Conservation (phyloP, 2,888 invertebrate genomes). For the Onthophagus sagittarius region DNA sequence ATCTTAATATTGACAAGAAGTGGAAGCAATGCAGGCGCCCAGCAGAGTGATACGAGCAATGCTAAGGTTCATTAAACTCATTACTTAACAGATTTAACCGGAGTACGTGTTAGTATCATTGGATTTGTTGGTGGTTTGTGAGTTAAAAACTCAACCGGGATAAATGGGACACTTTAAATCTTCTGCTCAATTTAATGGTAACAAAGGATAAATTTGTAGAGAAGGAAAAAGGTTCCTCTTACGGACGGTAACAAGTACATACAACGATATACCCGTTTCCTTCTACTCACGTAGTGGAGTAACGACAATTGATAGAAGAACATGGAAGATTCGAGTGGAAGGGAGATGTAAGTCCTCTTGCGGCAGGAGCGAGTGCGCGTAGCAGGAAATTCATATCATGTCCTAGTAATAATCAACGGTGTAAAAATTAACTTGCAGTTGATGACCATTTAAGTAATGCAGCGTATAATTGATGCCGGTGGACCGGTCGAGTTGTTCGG, state of each 20-base stretch:
- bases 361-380: not conserved
- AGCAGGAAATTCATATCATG: slow-evolving; percentile 2
- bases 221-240: not conserved
- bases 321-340: not conserved
- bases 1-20: not conserved
- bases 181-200: not conserved
- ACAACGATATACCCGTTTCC: not conserved
- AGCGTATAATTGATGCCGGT: slow-evolving; percentile 39
- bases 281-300: not conserved
- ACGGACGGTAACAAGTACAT: not conserved
- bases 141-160: not conserved
- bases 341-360: not conserved
- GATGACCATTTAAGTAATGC: slow-evolving; percentile 43
- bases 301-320: not conserved
- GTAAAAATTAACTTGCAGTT: slow-evolving; percentile 37
- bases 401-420: slow-evolving; percentile 30
- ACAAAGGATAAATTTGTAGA: not conserved
- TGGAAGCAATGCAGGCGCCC: not conserved
- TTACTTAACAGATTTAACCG: not conserved
- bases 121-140: not conserved
- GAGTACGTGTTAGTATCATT: not conserved
- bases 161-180: not conserved
- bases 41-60: not conserved
- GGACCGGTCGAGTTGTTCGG: slow-evolving; percentile 27
- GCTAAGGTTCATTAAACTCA: not conserved